A percentile compares a stretch with the other conserved stretches of the same genome.
Conservation (phyloP, 30 jellyfish, hydroid and myxozoan species). For the Hydra vulgaris region DNA sequence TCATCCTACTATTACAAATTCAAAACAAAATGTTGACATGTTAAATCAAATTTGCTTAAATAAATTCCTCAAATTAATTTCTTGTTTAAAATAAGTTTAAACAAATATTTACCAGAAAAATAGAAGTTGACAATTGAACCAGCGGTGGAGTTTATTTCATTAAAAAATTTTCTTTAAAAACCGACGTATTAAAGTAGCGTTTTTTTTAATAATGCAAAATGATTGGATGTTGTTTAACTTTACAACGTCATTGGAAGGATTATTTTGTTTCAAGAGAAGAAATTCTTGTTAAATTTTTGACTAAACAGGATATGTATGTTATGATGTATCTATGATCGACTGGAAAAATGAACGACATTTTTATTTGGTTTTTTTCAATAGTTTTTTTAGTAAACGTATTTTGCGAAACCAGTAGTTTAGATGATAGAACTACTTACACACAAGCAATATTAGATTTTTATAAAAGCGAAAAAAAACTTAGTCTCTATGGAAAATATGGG, state of each 20-base stretch:
- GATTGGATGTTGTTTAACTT: background rate
- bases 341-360: background rate
- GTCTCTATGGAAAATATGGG: conserved; percentile 22
- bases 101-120: too few species aligned
- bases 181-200: background rate
- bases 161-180: too few species aligned
- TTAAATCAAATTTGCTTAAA: too few species aligned
- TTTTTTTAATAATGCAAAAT: too few species aligned
- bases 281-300: background rate
- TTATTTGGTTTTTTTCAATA: background rate
- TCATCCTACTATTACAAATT: too few species aligned
- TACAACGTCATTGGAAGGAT: background rate
- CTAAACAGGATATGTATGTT: background rate
- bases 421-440: conserved; percentile 23
- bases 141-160: background rate
- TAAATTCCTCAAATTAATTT: too few species aligned
- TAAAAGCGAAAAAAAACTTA: background rate
- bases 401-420: conserved; percentile 15
- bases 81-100: too few species aligned
- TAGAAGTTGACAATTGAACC: background rate
- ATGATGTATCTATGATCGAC: background rate
- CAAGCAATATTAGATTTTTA: conserved; percentile 16
- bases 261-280: background rate
- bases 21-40: too few species aligned
- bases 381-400: background rate